These are phyloP conservation scores for Anniella stebbinsi DNA, from an alignment of 2,797 vertebrate species.

Conservation along the genomic window DNA sequence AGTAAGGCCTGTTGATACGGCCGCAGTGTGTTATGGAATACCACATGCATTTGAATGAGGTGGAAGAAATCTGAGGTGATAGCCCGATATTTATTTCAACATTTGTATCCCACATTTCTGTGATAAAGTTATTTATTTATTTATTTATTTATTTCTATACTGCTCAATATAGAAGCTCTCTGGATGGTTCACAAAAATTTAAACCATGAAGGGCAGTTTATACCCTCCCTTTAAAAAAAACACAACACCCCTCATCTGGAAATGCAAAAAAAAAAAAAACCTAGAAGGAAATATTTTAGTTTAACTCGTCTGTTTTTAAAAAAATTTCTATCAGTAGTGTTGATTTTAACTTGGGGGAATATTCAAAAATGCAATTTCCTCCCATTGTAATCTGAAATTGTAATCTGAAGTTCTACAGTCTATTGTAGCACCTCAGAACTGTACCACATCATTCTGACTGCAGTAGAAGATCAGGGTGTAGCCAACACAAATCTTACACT, in stretches of 20 bases:
- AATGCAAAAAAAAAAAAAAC: not conserved
- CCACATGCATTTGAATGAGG: not conserved
- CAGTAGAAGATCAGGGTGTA: not conserved
- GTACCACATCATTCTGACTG: not conserved
- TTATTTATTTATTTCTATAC: no score
- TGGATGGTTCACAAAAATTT: no score
- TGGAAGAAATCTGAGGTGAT: no score
- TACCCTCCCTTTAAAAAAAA: no score
- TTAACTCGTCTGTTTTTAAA: not conserved
- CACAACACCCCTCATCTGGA: not conserved
- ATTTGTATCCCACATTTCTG: not conserved
- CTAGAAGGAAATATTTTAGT: no score
- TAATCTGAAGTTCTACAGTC: not conserved
- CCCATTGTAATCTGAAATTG: no score
- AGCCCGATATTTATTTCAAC: not conserved
- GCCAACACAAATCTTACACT: not conserved
- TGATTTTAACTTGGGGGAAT: not conserved
- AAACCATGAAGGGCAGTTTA: no score
- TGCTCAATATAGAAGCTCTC: no score
- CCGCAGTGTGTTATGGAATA: not conserved
- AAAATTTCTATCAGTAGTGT: no score
- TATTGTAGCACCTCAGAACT: not conserved
- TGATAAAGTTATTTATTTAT: no score
- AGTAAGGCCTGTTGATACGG: not conserved
- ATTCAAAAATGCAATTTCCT: not conserved